phyloP scores from a whole-genome alignment of 2,888 invertebrate genomes.

The Agriopis aurantiaria region DNA sequence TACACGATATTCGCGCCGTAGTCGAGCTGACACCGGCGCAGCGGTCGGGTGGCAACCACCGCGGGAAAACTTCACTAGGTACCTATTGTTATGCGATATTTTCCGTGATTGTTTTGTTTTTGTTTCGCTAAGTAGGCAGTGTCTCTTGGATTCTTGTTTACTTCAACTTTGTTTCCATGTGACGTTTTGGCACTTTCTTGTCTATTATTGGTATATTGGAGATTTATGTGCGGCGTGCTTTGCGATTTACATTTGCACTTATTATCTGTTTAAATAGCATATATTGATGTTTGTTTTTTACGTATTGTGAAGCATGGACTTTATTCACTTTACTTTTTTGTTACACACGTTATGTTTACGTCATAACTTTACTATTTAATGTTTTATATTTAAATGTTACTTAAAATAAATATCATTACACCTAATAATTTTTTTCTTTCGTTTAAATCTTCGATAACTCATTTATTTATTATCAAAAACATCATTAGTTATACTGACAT shows the following conservation, averaged over 20 bases:
- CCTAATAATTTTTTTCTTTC: no score
- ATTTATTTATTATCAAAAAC: no score
- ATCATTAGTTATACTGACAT: no score
- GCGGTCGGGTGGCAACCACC: slow-evolving; percentile 54
- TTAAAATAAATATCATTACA: no score
- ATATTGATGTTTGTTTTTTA: not conserved
- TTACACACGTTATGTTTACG: no score
- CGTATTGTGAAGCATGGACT: not conserved
- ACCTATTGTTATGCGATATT: slow-evolving; percentile 34
- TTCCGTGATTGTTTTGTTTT: slow-evolving; percentile 38
- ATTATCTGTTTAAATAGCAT: not conserved
- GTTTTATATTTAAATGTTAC: no score
- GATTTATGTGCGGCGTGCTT: not conserved
- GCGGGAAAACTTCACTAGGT: slow-evolving; percentile 51
- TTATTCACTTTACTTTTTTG: no score
- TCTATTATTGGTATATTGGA: not conserved
- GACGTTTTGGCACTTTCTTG: slow-evolving; percentile 11
- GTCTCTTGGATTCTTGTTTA: slow-evolving; percentile 25
- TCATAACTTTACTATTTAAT: no score
- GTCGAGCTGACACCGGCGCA: slow-evolving; percentile 65
- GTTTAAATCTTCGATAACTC: no score
- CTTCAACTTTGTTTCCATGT: slow-evolving; percentile 29
- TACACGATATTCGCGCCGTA: slow-evolving; percentile 66
- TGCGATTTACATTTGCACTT: not conserved
- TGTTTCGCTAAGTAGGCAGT: slow-evolving; percentile 36